Evolutionary conservation across 2,888 invertebrate genomes (phyloP), one percentile per base, ranked within the genome.

Genomic region (Patella depressa): DNA sequence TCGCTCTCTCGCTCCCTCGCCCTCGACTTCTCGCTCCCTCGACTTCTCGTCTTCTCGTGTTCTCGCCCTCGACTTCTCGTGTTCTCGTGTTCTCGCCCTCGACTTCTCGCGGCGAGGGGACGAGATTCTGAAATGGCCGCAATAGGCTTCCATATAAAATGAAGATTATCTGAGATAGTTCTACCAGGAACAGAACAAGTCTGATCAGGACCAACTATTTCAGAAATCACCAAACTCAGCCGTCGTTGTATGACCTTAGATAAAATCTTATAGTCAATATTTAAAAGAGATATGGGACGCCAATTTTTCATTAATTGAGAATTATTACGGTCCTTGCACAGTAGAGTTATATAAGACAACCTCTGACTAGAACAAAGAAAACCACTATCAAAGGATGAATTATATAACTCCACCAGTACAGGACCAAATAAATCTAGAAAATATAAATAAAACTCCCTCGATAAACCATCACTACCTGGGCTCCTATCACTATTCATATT

Each of bases 231-330:
- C 17, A n/a, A 29, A 19, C 75, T 45, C n/a, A 80, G 54, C 11
- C 80, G 29, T 29, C 72, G 71, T 70, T 78, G 57, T 71, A 79
- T 54, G 12, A 55, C 57, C 69, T 78, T 79, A 34, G 79, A 54
- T 17, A 78, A 34, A n/a, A 84, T 81, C 78, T 85, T 84, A 17
- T 82, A 77, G 74, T 85, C 84, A 17, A 81, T 54, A 79, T 84
- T 82, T 59, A 85, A 45, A 71, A 84, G 69, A 19, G 65, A 65
- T 12, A 65, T 65, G 4, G 65, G 65, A 24, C 84, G 70, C 73
- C 82, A 84, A 71, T 79, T 79, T 79, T 83, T 82, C 73, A 85
- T 74, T 72, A 78, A 15, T 14, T 73, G 29, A 12, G 76, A 53
- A 55, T 82, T 76, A 70, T 70, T 54, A 24, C 34, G 53, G 73